Conservation (phyloP, 1,140 invertebrate genomes). For the Saccostrea cuccullata region DNA sequence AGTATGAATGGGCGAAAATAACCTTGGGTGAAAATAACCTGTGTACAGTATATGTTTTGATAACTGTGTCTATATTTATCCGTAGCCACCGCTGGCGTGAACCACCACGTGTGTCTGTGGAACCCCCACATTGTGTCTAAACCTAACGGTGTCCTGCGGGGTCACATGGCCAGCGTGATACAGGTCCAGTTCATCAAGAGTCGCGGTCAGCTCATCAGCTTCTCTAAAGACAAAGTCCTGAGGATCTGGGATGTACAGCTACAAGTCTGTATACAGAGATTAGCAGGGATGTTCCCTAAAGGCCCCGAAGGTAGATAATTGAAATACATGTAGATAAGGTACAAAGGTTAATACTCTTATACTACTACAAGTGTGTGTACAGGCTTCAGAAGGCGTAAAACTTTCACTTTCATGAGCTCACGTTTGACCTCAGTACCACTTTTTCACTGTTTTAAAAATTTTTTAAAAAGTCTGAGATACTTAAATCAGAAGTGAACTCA, state of each 20-base stretch:
- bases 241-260: constrained; percentile 79
- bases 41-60: too few species aligned
- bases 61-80: constrained; percentile 5
- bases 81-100: constrained; percentile 77
- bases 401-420: too few species aligned
- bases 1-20: too few species aligned
- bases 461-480: too few species aligned
- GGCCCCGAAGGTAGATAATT: constrained; percentile 73
- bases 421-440: too few species aligned
- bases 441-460: too few species aligned
- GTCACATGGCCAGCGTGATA: constrained; percentile 78
- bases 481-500: too few species aligned
- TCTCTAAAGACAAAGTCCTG: constrained; percentile 79
- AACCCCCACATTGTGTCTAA: constrained; percentile 79
- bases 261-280: constrained; percentile 78
- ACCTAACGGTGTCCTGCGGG: constrained; percentile 77
- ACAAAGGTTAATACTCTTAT: too few species aligned
- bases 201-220: constrained; percentile 76
- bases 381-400: too few species aligned
- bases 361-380: too few species aligned
- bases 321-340: too few species aligned
- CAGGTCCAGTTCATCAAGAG: constrained; percentile 76
- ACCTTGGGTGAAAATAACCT: too few species aligned
- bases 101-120: constrained; percentile 78
- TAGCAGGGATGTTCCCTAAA: constrained; percentile 78